Conservation (phyloP, 2,113 vertebrate genomes). For the Salvelinus sp. region DNA sequence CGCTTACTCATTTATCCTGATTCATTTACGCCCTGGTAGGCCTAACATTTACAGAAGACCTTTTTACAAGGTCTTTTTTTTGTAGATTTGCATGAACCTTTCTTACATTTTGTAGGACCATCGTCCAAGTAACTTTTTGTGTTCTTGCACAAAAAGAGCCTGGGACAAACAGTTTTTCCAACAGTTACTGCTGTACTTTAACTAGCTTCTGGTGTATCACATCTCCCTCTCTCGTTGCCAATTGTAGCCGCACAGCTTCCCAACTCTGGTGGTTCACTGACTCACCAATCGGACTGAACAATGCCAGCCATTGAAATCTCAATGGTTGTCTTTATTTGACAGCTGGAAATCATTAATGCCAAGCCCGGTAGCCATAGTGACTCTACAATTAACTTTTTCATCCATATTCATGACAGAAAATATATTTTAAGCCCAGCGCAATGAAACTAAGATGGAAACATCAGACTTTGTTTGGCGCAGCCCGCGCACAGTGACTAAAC, state of each 20-base stretch:
- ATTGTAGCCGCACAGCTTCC: constrained; percentile 45
- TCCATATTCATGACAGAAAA: constrained; percentile 56
- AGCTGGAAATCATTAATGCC: constrained; percentile 65
- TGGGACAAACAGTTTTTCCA: constrained; percentile 48
- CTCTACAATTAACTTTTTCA: constrained; percentile 50
- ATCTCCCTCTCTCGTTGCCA: constrained; percentile 59
- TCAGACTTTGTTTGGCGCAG: constrained; percentile 7
- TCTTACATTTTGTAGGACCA: too few species aligned
- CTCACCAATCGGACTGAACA: constrained; percentile 66
- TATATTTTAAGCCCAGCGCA: constrained; percentile 8
- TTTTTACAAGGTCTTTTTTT: neutral
- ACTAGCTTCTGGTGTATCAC: constrained; percentile 61
- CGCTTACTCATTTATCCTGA: neutral
- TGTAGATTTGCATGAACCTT: neutral
- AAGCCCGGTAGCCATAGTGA: constrained; percentile 58
- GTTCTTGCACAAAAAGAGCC: constrained; percentile 32
- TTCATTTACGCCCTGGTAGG: neutral
- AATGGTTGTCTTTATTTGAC: constrained; percentile 59
- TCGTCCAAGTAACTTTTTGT: constrained; percentile 8
- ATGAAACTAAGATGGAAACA: constrained; percentile 37
- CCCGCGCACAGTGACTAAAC: neutral
- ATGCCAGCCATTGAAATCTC: constrained; percentile 70
- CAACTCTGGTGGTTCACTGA: constrained; percentile 52
- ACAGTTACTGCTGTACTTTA: constrained; percentile 39
- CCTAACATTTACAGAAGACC: neutral